A percentile compares a stretch with the other conserved stretches of the same genome.
These are phyloP conservation scores for Orcinus orca DNA, from an alignment of 2,113 vertebrate species.

Conservation along the genomic window DNA sequence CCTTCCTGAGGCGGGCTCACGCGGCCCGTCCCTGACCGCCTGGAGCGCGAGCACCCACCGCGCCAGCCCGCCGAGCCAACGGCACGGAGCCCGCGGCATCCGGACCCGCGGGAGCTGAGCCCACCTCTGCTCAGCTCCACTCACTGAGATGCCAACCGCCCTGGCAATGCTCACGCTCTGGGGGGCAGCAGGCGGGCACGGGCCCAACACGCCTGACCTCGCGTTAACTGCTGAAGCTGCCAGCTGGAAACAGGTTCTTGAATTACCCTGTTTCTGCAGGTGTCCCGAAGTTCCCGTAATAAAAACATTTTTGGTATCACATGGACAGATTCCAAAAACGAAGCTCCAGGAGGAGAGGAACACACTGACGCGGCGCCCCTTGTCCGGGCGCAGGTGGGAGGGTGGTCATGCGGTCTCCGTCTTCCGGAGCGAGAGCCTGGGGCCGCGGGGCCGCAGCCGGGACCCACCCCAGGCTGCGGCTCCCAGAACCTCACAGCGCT, in stretches of 20 bases:
- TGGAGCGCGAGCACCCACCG: no score
- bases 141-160: fast-evolving
- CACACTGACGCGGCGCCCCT: fast-evolving
- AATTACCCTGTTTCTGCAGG: fast-evolving
- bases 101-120: background rate
- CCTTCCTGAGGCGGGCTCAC: no score
- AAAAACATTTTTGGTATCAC: background rate
- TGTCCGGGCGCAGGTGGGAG: fast-evolving
- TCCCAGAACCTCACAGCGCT: fast-evolving
- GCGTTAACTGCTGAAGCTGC: fast-evolving
- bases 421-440: fast-evolving
- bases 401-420: fast-evolving
- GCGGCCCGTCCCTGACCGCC: fast-evolving
- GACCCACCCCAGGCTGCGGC: background rate
- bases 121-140: background rate
- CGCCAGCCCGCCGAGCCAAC: background rate
- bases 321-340: fast-evolving
- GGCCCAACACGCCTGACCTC: background rate
- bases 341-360: background rate
- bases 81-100: background rate
- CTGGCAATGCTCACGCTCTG: fast-evolving
- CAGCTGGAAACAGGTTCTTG: fast-evolving
- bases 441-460: fast-evolving
- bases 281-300: no score
- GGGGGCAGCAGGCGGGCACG: fast-evolving